These are phyloP conservation scores for Salticus scenicus DNA, from an alignment of 2,888 invertebrate species.

Conservation along the genomic window DNA sequence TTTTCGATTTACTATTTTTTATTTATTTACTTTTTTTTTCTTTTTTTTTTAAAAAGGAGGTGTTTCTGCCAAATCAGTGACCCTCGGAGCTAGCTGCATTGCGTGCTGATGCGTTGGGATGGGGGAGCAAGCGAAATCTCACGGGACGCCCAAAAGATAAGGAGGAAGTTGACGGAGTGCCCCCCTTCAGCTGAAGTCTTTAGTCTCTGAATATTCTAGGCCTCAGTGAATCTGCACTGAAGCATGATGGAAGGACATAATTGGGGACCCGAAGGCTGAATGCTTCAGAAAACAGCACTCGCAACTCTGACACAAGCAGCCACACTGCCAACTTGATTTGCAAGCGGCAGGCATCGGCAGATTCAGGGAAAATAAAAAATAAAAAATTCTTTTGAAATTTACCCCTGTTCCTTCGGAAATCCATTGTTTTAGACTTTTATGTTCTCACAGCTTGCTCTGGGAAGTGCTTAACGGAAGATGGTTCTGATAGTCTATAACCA, in stretches of 20 bases:
- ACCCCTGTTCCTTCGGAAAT: neutral
- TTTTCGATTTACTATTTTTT: neutral
- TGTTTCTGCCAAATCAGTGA: conserved; percentile 47
- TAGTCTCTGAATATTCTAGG: conserved; percentile 29
- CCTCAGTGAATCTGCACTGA: conserved; percentile 43
- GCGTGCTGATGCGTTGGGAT: conserved; percentile 36
- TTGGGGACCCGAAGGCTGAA: conserved; percentile 33
- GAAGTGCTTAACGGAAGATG: neutral
- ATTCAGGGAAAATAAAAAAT: neutral
- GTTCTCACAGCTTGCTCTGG: neutral
- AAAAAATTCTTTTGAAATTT: neutral
- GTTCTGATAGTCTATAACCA: neutral
- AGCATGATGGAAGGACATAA: conserved; percentile 58
- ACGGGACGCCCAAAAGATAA: conserved; percentile 35
- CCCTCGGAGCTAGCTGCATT: conserved; percentile 33
- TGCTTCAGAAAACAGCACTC: conserved; percentile 33
- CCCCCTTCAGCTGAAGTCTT: conserved; percentile 27
- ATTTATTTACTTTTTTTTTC: neutral
- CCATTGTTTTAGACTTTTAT: neutral
- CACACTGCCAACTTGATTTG: conserved; percentile 2
- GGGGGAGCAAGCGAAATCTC: conserved; percentile 18
- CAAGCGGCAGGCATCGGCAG: neutral
- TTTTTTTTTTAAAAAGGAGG: conserved; percentile 29
- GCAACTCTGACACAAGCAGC: conserved; percentile 17
- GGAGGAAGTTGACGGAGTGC: conserved; percentile 56